A percentile compares a stretch with the other conserved stretches of the same genome.
These are phyloP conservation scores for Psittacula echo DNA, from an alignment of 2,797 vertebrate species.

Conservation along the genomic window DNA sequence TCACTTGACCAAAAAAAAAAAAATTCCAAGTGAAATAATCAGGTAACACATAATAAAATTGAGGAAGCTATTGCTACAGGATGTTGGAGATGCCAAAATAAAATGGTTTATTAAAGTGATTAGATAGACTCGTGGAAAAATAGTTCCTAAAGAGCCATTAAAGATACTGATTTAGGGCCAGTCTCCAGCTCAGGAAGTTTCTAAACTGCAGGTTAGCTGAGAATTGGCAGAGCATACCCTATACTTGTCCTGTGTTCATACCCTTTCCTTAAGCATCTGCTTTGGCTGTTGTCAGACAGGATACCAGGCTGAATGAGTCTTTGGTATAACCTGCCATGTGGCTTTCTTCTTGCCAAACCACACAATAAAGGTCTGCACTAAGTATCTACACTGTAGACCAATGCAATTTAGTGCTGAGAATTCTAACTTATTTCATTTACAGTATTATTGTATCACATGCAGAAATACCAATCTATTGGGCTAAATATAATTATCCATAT, in stretches of 20 bases:
- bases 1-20: neutral
- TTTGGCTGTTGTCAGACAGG: neutral
- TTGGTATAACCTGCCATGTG: neutral
- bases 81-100: neutral
- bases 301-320: neutral
- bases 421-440: neutral
- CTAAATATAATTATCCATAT: neutral
- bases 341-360: neutral
- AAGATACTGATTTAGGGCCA: neutral
- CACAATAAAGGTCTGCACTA: neutral
- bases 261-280: neutral
- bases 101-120: neutral
- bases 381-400: fast-evolving
- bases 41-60: conserved; percentile 1
- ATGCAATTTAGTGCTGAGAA: neutral
- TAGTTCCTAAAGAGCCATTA: neutral
- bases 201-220: neutral
- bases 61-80: neutral
- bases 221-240: neutral
- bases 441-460: neutral
- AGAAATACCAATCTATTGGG: neutral
- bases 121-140: conserved; percentile 18
- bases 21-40: neutral
- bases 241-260: neutral
- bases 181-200: neutral